Base-by-base conservation (phyloP, 2,113 vertebrate species). In the Anguilla japonica region DNA sequence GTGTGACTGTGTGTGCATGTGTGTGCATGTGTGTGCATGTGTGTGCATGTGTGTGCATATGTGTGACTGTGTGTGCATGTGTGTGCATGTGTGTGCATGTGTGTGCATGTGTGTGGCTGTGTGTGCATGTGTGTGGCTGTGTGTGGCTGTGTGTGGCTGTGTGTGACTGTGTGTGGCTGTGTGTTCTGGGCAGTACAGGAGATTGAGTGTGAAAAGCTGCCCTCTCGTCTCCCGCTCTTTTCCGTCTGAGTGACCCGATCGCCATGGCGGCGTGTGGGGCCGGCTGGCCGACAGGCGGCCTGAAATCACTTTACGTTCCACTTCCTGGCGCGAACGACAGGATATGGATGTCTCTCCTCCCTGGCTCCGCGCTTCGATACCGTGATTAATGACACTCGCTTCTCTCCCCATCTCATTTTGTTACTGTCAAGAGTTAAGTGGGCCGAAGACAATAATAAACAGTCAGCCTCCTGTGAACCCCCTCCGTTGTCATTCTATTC, bases 381-480 rank as follows among this genome's bases (percentile, higher is more conserved):
- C 87, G 91, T 95, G 94, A 95, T 95, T 95, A 95, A 95, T 95
- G 94, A 92, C 92, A 83, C 91, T 89, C 88, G 91, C 93, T 91
- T 88, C 92, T 91, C 93, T 93, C 93, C 92, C 93, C 94, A 95
- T 93, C 93, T 95, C 94, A 93, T 94, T 94, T 93, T 92, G 93
- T 95, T 94, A 93, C 93, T 95, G 94, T 95, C 94, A 95, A 50
- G 91, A 93, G 93, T 92, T 95, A 94, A 95, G 94, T 95, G 94
- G 94, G 93, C 93, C 91, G 92, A 89, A 93, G 93, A 95, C 94
- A 94, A 95, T 95, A 94, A 95, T 95, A 95, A 95, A 94, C 94
- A 95, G 93, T 93, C 93, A 93, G 92, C 93, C 93, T 94, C 90
- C 93, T 94, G 93, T 93, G 94, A 94, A 92, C 91, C 92, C 92